Conservation (phyloP, 2,113 vertebrate genomes). For the Sebastes schlegelii region DNA sequence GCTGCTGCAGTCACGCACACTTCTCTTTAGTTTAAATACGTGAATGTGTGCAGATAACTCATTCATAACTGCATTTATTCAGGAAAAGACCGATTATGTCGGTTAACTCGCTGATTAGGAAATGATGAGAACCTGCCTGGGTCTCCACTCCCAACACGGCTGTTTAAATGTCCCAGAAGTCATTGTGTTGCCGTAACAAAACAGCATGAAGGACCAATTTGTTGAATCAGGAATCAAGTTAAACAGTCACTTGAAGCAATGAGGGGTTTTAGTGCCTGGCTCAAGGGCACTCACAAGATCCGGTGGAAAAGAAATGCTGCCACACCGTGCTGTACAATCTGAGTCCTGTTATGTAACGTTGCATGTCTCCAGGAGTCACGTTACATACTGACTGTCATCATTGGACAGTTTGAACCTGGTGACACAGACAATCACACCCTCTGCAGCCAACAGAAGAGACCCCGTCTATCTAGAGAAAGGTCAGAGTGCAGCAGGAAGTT, state of each 20-base stretch:
- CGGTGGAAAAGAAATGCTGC: background rate
- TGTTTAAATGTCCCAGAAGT: background rate
- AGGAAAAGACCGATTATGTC: too few species aligned
- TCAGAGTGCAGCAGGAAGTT: conserved; percentile 6
- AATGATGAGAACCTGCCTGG: too few species aligned
- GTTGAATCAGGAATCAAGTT: background rate
- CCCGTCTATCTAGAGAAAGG: background rate
- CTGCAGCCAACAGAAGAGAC: background rate
- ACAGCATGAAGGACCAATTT: background rate
- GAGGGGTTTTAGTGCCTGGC: background rate
- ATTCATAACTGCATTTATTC: background rate
- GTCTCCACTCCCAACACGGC: too few species aligned
- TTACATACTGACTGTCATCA: background rate
- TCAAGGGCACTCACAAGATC: background rate
- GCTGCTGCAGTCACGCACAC: background rate
- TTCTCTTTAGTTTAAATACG: background rate
- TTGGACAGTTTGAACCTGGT: background rate
- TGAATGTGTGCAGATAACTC: background rate
- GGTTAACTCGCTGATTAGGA: too few species aligned
- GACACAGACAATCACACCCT: background rate
- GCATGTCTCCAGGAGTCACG: background rate
- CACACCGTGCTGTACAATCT: background rate
- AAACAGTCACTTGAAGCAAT: background rate
- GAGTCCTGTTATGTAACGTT: background rate
- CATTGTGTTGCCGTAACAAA: background rate